Conservation (phyloP, 2,797 vertebrate species). For the Arnoldichthys spilopterus region DNA sequence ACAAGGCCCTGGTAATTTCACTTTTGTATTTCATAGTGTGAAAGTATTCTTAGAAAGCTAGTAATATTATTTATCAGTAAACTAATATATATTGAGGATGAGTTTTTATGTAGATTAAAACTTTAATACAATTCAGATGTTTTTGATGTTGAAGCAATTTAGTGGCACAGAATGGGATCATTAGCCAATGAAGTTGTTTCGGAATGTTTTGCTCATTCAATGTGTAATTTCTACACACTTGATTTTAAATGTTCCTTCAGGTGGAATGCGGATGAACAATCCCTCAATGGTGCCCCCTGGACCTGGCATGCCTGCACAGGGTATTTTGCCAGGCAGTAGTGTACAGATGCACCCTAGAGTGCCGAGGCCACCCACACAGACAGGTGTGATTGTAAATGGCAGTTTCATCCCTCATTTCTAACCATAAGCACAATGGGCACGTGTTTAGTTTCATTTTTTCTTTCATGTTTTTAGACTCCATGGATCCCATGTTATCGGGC, state of each 20-base stretch:
- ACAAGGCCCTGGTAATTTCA: slow-evolving; percentile 84
- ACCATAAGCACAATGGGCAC: not conserved
- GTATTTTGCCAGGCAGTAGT: slow-evolving; percentile 84
- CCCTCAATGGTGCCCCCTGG: slow-evolving; percentile 90
- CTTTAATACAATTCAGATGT: not conserved
- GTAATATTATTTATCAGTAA: not conserved
- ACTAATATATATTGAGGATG: not conserved
- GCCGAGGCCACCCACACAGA: slow-evolving; percentile 87
- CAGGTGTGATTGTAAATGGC: slow-evolving; percentile 78
- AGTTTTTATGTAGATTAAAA: not conserved
- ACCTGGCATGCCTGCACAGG: slow-evolving; percentile 84
- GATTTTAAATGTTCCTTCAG: slow-evolving; percentile 64
- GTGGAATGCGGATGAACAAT: slow-evolving; percentile 89
- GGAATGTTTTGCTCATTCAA: not conserved
- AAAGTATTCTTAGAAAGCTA: not conserved
- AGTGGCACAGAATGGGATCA: too few species aligned
- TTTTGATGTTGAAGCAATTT: slow-evolving; percentile 1
- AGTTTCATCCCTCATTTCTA: not conserved
- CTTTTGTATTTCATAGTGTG: too few species aligned
- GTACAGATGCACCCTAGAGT: slow-evolving; percentile 90
- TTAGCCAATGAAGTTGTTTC: too few species aligned
- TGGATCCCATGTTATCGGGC: slow-evolving; percentile 92
- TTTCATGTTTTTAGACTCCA: slow-evolving; percentile 77
- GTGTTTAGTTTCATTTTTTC: not conserved
- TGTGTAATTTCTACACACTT: too few species aligned